Evolutionary conservation across 1,140 invertebrate genomes (phyloP).

Genomic region (Chionoecetes opilio): DNA sequence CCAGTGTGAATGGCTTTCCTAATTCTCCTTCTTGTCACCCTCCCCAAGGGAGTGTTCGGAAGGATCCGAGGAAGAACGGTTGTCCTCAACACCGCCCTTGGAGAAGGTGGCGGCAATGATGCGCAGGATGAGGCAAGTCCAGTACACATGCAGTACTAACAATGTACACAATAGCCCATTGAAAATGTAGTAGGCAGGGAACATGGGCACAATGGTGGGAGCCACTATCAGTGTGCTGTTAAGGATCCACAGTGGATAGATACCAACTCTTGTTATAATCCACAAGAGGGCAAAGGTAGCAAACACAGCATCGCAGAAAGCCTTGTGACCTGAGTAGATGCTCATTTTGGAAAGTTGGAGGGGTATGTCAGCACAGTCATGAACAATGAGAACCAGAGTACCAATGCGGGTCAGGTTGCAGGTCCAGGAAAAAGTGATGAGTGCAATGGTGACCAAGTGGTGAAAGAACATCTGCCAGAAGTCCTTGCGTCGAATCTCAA

Average conservation of each 20-base stretch:
- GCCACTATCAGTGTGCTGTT: constrained; percentile 93
- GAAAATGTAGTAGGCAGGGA: constrained; percentile 98
- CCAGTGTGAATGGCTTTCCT: not conserved
- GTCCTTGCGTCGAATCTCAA: constrained; percentile 87
- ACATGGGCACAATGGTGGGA: constrained; percentile 93
- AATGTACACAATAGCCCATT: constrained; percentile 93
- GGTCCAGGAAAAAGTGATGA: constrained; percentile 93
- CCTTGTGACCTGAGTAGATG: constrained; percentile 95
- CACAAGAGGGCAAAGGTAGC: constrained; percentile 94
- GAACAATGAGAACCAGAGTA: constrained; percentile 94
- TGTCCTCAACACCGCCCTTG: constrained; percentile 78
- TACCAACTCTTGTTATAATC: constrained; percentile 93
- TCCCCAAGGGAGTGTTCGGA: constrained; percentile 61
- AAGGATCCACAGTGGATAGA: constrained; percentile 93
- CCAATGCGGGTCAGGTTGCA: constrained; percentile 97
- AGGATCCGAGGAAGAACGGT: constrained; percentile 79
- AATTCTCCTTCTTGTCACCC: constrained; percentile 50
- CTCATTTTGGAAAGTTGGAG: constrained; percentile 96
- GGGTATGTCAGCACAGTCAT: constrained; percentile 98
- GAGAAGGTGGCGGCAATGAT: constrained; percentile 77
- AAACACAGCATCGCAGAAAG: constrained; percentile 94
- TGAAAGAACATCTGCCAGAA: constrained; percentile 88
- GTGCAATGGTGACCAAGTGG: constrained; percentile 81
- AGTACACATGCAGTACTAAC: constrained; percentile 95
- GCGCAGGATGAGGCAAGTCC: constrained; percentile 95